Evolutionary conservation across 53 echinoderm and acorn worm genomes (phyloP).

Genomic region (Astropecten irregularis): DNA sequence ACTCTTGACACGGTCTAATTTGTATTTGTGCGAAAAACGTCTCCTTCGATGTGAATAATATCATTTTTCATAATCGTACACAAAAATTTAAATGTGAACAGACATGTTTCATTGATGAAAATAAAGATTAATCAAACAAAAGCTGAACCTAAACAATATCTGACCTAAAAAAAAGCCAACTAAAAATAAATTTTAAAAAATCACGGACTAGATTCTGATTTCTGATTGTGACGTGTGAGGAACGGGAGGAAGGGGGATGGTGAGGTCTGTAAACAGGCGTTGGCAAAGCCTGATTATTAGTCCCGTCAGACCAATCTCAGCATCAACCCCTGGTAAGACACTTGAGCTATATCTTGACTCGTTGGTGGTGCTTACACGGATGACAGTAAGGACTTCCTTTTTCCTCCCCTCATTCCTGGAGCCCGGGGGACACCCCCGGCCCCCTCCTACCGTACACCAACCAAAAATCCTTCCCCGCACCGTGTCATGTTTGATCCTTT

Average conservation of each 20-base stretch:
- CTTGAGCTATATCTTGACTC: conserved; percentile 13
- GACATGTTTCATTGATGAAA: too few species aligned
- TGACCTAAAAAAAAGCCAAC: too few species aligned
- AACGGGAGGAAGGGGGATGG: background rate
- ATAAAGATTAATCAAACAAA: too few species aligned
- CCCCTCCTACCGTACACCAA: background rate
- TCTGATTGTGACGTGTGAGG: too few species aligned
- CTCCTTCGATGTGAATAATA: too few species aligned
- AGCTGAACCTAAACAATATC: too few species aligned
- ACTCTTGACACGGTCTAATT: too few species aligned
- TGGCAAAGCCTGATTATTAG: background rate
- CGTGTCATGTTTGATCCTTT: conserved; percentile 2
- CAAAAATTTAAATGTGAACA: too few species aligned
- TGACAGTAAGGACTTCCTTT: background rate
- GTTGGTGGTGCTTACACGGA: conserved; percentile 27
- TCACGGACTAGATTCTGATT: too few species aligned
- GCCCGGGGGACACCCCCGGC: background rate
- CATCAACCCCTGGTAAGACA: conserved; percentile 6
- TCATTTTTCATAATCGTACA: too few species aligned
- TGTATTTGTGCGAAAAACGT: too few species aligned
- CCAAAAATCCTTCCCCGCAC: background rate
- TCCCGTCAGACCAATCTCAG: background rate
- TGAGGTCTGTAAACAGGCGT: conserved; percentile 20
- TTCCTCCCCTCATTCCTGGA: background rate
- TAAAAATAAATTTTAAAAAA: too few species aligned